Conservation (phyloP, 2,113 vertebrate genomes). For the Dicrurus megarhynchus region DNA sequence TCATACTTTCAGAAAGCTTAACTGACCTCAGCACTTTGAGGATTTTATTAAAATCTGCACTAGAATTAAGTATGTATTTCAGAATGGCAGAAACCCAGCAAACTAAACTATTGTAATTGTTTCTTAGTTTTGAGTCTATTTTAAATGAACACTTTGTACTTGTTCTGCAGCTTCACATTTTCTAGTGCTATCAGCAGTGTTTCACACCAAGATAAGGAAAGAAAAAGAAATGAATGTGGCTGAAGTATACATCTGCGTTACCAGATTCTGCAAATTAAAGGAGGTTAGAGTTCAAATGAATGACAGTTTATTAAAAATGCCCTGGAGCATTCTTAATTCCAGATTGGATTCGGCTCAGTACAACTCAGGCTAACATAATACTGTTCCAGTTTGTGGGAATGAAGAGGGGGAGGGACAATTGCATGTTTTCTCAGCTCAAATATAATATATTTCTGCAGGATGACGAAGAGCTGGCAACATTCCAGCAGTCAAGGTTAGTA, state of each 20-base stretch:
- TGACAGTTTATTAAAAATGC: conserved; percentile 52
- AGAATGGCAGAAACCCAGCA: background rate
- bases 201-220: conserved; percentile 12
- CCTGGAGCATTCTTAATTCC: conserved; percentile 41
- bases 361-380: conserved; percentile 37
- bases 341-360: conserved; percentile 15
- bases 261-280: conserved; percentile 33
- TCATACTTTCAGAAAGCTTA: background rate
- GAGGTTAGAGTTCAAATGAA: conserved; percentile 31
- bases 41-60: background rate
- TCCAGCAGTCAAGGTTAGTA: background rate
- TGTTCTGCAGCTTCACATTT: background rate
- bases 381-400: conserved; percentile 25
- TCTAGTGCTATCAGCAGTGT: background rate
- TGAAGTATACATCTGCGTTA: background rate
- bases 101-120: background rate
- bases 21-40: background rate
- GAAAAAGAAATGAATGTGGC: background rate
- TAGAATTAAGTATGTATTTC: background rate
- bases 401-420: background rate
- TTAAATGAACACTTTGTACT: background rate
- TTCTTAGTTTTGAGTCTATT: background rate
- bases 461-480: background rate
- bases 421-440: background rate
- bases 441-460: background rate